A percentile compares a stretch with the other conserved stretches of the same genome.
phyloP scores from a whole-genome alignment of 2,113 vertebrate genomes.

The Salvator merianae region DNA sequence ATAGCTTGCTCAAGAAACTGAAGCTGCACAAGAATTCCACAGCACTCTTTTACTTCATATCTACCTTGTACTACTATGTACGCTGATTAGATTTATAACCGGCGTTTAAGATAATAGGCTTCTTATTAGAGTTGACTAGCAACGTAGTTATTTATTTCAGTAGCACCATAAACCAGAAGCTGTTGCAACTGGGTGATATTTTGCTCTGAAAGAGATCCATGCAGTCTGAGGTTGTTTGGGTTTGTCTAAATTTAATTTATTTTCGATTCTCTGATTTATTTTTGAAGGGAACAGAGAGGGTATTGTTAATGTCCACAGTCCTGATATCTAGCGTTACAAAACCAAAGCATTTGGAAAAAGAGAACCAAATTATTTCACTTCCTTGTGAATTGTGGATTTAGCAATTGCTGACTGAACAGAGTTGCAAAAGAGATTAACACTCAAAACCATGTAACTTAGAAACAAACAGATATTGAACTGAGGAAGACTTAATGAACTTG shows the following conservation, averaged over 20 bases:
- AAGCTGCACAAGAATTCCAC: background rate
- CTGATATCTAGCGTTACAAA: slow-evolving; percentile 1
- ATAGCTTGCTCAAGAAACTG: background rate
- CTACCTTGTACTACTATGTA: background rate
- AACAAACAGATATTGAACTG: slow-evolving; percentile 61
- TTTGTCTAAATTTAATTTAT: slow-evolving; percentile 26
- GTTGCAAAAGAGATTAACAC: slow-evolving; percentile 6
- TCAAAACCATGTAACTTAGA: slow-evolving; percentile 47
- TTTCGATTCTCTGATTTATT: background rate
- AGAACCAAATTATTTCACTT: background rate
- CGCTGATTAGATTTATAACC: background rate
- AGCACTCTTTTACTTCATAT: background rate
- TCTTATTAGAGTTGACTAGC: background rate
- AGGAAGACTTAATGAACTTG: slow-evolving; percentile 76
- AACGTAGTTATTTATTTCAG: background rate
- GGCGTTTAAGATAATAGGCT: background rate
- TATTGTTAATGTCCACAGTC: background rate
- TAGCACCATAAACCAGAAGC: background rate
- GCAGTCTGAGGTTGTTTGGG: fast-evolving
- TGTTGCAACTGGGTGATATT: background rate
- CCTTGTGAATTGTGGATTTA: slow-evolving; percentile 10
- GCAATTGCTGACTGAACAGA: background rate
- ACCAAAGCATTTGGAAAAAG: background rate
- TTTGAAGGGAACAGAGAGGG: background rate
- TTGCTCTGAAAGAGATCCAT: background rate